A percentile compares a stretch with the other conserved stretches of the same genome.
phyloP scores from a whole-genome alignment of 2,888 invertebrate species.

The Hydropsyche betteni region DNA sequence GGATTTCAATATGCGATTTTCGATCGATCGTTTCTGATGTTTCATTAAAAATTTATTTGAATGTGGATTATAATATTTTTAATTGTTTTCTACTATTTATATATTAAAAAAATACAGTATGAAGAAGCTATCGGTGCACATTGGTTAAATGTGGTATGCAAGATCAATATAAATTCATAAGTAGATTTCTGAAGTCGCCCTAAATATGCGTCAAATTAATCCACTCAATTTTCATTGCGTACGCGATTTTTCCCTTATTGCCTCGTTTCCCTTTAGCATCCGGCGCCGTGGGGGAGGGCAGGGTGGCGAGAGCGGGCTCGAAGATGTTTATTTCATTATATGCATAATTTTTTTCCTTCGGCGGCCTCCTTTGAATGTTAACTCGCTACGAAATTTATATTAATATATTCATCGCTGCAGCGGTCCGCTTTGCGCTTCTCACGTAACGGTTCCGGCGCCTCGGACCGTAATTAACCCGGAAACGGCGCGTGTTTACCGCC shows the following conservation, averaged over 20 bases:
- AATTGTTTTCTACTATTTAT: too few relatives aligned
- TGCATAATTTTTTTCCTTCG: slow-evolving; percentile 12
- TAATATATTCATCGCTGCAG: slow-evolving; percentile 31
- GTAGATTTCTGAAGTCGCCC: neutral
- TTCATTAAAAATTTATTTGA: too few relatives aligned
- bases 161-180: too few relatives aligned
- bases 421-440: slow-evolving; percentile 11
- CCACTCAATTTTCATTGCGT: slow-evolving; percentile 27
- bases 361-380: slow-evolving; percentile 25
- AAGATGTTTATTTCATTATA: slow-evolving; percentile 24
- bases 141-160: too few relatives aligned
- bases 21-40: too few relatives aligned
- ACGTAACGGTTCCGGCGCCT: slow-evolving; percentile 4
- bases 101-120: too few relatives aligned
- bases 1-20: neutral
- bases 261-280: slow-evolving; percentile 15
- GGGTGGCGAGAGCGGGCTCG: slow-evolving; percentile 2
- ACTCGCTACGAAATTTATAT: slow-evolving; percentile 23
- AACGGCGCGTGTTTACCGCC: slow-evolving; percentile 35
- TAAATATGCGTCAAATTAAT: slow-evolving; percentile 26
- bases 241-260: slow-evolving; percentile 27
- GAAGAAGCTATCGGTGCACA: too few relatives aligned
- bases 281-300: neutral
- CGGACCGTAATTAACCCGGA: slow-evolving; percentile 34
- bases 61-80: too few relatives aligned